phyloP scores from a whole-genome alignment of 1,140 invertebrate genomes.

The Caenorhabditis inopinata region DNA sequence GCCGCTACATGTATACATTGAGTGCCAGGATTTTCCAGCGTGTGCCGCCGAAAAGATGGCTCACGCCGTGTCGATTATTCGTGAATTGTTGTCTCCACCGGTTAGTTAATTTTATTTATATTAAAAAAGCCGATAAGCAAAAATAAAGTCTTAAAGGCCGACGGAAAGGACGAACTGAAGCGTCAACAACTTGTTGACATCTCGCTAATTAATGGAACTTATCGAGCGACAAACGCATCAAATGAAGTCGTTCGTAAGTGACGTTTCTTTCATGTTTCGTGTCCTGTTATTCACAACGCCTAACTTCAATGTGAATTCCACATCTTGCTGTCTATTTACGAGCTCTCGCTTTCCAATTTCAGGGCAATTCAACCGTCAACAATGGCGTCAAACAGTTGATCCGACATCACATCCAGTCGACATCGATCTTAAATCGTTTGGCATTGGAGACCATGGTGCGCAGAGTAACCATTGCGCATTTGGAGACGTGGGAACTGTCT shows the following conservation, averaged over 20 bases:
- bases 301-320: too few species aligned
- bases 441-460: background rate
- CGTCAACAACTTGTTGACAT: conserved; percentile 98
- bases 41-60: background rate
- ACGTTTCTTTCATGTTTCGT: too few species aligned
- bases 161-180: conserved; percentile 98
- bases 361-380: background rate
- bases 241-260: background rate
- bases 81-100: conserved; percentile 72
- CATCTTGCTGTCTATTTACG: too few species aligned
- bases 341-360: too few species aligned
- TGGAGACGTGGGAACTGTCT: background rate
- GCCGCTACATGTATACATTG: background rate
- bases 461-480: background rate
- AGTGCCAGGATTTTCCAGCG: background rate
- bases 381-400: background rate
- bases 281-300: too few species aligned
- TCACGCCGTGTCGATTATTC: background rate
- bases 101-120: conserved; percentile 89
- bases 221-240: conserved; percentile 69
- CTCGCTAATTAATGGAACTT: conserved; percentile 98
- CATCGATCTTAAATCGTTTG: background rate
- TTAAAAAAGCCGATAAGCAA: conserved; percentile 85
- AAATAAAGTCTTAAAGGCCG: conserved; percentile 77
- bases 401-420: background rate